Evolutionary conservation across 2,888 invertebrate species (phyloP).

Genomic region (Nemotelus pantherinus): DNA sequence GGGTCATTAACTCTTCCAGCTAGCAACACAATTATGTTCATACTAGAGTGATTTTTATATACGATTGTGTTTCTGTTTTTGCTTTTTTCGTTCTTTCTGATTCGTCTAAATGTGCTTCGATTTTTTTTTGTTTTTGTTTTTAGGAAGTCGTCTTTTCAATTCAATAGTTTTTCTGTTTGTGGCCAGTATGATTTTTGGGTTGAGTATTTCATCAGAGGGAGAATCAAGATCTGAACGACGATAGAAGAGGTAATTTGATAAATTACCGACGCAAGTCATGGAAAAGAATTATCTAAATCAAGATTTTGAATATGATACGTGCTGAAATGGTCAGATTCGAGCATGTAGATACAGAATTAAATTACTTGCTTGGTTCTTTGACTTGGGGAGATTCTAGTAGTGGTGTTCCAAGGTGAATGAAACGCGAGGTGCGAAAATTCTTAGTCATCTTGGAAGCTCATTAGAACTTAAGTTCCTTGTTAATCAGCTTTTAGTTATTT

Average conservation of each 20-base stretch:
- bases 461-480: too few relatives aligned
- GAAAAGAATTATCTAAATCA: conserved; percentile 3
- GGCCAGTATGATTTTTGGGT: too few relatives aligned
- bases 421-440: background rate
- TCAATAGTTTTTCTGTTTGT: background rate
- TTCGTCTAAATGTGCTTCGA: background rate
- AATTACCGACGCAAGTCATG: conserved; percentile 15
- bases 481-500: too few relatives aligned
- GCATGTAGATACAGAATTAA: background rate
- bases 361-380: background rate
- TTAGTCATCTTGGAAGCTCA: too few relatives aligned
- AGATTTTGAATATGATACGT: background rate
- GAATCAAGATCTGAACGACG: background rate
- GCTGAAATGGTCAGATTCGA: background rate
- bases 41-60: background rate
- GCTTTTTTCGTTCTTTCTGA: background rate
- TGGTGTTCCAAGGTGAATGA: background rate
- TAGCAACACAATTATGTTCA: conserved; percentile 11
- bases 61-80: too few relatives aligned
- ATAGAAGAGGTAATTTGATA: conserved; percentile 11
- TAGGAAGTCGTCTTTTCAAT: background rate
- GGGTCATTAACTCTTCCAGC: conserved; percentile 29
- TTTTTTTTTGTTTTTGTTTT: background rate
- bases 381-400: background rate
- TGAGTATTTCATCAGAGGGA: background rate